Evolutionary conservation across 2,797 vertebrate species (phyloP), one percentile per base, ranked within the genome.

Genomic region (Melanitta fusca): DNA sequence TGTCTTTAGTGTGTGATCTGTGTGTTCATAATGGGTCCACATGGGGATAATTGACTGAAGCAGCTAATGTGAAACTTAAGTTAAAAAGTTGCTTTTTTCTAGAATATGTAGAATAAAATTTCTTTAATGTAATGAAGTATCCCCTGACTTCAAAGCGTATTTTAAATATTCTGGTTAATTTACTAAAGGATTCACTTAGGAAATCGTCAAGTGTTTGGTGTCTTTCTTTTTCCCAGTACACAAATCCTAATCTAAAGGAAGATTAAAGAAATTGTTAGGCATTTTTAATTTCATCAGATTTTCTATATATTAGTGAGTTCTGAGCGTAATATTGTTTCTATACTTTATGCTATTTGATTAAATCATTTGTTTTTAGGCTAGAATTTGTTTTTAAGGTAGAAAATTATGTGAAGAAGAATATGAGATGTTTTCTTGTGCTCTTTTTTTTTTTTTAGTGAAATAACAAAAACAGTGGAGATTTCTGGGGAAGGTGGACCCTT

Each of bases 401-500:
- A n/a, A 77, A 49, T 77, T 73, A 47, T 80, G 17, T 60, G 41
- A 82, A 77, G 49, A 47, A 77, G 9, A 11, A 9, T 65, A 22
- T 24, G 30, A 54, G 9, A 47, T 97, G 51, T 85, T 98, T 62
- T 95, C 43, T 43, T 74, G 86, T 93, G 93, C 49, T 97, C 68
- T 97, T 97, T 82, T 82, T 57, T 96, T 41, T 87, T 82, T 57
- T 96, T 41, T 87, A 99, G 99, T 83, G 96, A 98, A 92, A 96
- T 99, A 95, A 99, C 98, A 74, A 99, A 98, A 98, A 98, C 85
- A 15, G 98, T 99, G 97, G 99, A 99, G 97, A 99, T 99, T 98
- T 98, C 98, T 80, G 99, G 99, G 89, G 99, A 99, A 94, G 98
- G 98, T 89, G 99, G 99, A 85, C 99, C 99, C 2, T 96, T 99